Evolutionary conservation across 2,888 invertebrate genomes (phyloP).

Genomic region (Megalurothrips usitatus): DNA sequence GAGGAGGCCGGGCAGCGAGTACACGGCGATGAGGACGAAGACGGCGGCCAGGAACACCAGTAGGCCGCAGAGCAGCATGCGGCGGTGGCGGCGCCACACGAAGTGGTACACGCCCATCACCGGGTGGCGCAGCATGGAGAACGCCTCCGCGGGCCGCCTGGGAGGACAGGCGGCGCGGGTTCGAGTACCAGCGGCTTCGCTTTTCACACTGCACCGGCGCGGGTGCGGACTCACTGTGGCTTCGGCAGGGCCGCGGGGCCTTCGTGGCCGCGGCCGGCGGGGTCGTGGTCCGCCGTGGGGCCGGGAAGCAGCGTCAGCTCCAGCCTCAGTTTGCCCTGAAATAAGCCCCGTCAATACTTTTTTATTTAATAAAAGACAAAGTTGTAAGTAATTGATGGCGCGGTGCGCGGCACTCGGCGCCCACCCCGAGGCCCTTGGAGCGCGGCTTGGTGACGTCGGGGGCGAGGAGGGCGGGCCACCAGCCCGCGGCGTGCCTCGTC

Average conservation of each 20-base stretch:
- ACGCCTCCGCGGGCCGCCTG: conserved; percentile 8
- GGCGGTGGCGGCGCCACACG: conserved; percentile 16
- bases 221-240: conserved; percentile 51
- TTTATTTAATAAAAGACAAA: too few species aligned
- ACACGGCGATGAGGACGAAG: conserved; percentile 46
- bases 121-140: conserved; percentile 15
- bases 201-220: neutral
- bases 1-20: conserved; percentile 50
- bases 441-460: conserved; percentile 18
- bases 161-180: neutral
- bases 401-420: too few species aligned
- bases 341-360: too few species aligned
- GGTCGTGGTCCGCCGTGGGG: conserved; percentile 55
- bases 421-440: neutral
- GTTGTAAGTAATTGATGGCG: too few species aligned
- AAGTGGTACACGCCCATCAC: neutral
- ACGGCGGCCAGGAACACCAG: conserved; percentile 40
- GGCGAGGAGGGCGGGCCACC: conserved; percentile 56
- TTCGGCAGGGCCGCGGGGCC: conserved; percentile 57
- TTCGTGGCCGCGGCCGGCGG: conserved; percentile 60
- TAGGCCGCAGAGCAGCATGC: neutral
- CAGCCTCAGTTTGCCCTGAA: conserved; percentile 63
- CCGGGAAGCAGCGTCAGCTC: conserved; percentile 57
- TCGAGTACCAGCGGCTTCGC: neutral
- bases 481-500: conserved; percentile 54